Percentiles rank a stretch among this genome's conserved stretches.
These are phyloP conservation scores for Scolopax rusticola DNA, from an alignment of 2,797 vertebrate genomes.

Conservation along the genomic window DNA sequence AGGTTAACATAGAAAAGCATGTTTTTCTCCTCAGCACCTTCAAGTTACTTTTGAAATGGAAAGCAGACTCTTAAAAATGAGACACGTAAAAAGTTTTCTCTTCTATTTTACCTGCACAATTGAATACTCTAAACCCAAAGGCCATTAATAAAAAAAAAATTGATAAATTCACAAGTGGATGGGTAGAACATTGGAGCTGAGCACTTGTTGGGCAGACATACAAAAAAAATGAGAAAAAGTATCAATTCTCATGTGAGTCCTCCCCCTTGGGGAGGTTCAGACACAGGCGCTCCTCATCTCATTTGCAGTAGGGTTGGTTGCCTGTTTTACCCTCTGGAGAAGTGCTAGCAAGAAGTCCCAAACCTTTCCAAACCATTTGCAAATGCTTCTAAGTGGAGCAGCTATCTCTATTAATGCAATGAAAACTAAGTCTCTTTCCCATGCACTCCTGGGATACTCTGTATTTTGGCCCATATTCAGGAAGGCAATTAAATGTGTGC, in stretches of 20 bases:
- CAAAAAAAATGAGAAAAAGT: neutral
- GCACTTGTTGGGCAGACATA: neutral
- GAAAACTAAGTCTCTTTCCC: constrained; percentile 30
- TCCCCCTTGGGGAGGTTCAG: neutral
- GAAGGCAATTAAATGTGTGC: constrained; percentile 72
- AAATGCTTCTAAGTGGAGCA: constrained; percentile 40
- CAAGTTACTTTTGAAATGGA: neutral
- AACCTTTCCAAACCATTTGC: constrained; percentile 36
- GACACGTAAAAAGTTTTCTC: neutral
- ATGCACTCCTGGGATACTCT: constrained; percentile 41
- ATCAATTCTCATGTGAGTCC: neutral
- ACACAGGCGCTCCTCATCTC: neutral
- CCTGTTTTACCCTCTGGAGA: neutral
- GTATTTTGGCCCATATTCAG: constrained; percentile 63
- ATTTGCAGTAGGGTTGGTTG: neutral
- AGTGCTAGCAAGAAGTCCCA: neutral
- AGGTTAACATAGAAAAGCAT: neutral
- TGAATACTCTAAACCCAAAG: neutral
- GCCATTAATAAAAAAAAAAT: neutral
- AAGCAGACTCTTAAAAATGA: neutral
- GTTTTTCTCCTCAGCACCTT: neutral
- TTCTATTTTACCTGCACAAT: neutral
- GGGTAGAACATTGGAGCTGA: neutral
- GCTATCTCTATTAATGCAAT: constrained; percentile 44
- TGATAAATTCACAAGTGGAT: neutral